Evolutionary conservation across 2,797 vertebrate genomes (phyloP), one percentile per base, ranked within the genome.

Genomic region (Typhlichthys subterraneus): DNA sequence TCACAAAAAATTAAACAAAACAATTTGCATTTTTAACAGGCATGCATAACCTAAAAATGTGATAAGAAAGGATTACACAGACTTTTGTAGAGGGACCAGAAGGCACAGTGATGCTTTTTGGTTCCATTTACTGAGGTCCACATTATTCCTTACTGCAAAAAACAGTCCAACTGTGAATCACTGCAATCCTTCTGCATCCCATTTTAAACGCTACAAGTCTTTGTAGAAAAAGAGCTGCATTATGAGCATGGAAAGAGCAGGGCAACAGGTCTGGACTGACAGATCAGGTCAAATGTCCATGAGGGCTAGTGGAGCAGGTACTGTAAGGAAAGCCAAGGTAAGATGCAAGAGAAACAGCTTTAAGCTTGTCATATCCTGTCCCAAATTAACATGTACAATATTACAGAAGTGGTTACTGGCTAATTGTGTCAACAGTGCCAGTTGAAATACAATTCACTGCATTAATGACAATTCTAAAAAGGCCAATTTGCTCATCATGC

Each of bases 71-170:
- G 61, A 63, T 61, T 49, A 69, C 38, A 63, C 55, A 48, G 57
- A 76, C 67, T 67, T 79, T 59, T 70, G 53, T 73, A 57, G 71
- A 67, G 52, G 69, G 59, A 77, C 65, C 66, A 78, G 74, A 84
- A 88, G 81, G 85, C 76, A 87, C 77, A 62, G 47, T 15, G 60
- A 73, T 85, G 56, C 55, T 70, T 73, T 81, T 70, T 77, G 72
- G 63, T 75, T 70, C 63, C 33, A 69, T 71, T 72, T 55, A 74
- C 48, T 56, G 65, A 68, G 58, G 60, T 67, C 63, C 54, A 69
- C 2, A 3, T 53, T 48, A 48, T 67, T 76, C 38, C 64, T 75
- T 23, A 61, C 53, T 42, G 58, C 12, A 8, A 29, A 60, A 52
- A 50, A 66, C 52, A 75, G 46, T 12, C 52, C 47, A 49, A 12